phyloP scores from a whole-genome alignment of 1,140 invertebrate species.

The Metopolophium dirhodum region DNA sequence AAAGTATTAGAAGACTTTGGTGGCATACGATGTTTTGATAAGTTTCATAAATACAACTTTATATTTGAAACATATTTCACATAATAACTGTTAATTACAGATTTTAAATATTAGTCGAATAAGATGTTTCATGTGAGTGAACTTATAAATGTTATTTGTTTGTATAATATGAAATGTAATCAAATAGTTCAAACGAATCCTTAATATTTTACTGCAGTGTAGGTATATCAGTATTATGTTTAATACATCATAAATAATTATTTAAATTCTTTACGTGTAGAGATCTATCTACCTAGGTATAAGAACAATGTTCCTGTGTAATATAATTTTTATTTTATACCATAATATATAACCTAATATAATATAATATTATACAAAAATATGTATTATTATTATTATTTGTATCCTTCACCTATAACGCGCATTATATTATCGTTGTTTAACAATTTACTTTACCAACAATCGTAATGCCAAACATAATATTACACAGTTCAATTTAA shows the following conservation, averaged over 20 bases:
- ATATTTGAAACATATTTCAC: background rate
- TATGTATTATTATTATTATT: background rate
- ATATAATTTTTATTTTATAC: background rate
- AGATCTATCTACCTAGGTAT: background rate
- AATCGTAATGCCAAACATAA: background rate
- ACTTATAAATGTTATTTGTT: background rate
- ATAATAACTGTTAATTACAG: background rate
- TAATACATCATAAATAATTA: too few species aligned
- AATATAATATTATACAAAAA: background rate
- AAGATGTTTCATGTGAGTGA: background rate
- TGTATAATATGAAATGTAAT: background rate
- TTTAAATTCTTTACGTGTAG: background rate
- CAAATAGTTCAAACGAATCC: background rate
- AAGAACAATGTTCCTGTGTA: background rate
- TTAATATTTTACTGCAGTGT: background rate
- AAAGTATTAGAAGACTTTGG: background rate
- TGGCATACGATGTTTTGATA: background rate
- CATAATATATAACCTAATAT: background rate
- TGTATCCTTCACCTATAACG: background rate
- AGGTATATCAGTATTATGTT: background rate
- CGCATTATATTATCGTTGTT: background rate
- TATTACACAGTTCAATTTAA: background rate
- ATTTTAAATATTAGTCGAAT: background rate
- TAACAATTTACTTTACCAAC: conserved; percentile 10
- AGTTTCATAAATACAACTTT: background rate